phyloP scores from a whole-genome alignment of 2,888 invertebrate genomes.

The Beris morrisii region DNA sequence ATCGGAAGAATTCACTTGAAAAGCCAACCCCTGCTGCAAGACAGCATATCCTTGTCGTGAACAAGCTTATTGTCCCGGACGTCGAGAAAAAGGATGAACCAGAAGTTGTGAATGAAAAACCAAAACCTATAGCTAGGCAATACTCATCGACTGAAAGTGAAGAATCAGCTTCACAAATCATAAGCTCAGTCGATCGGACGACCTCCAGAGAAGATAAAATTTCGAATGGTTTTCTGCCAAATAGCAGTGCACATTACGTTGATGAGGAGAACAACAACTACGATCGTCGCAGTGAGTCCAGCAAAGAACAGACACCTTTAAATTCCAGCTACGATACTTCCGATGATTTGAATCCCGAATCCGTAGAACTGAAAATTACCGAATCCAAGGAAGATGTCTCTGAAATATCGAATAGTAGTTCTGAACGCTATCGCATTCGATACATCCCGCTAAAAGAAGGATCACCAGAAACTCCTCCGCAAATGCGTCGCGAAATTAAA shows the following conservation, averaged over 20 bases:
- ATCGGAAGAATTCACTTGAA: neutral
- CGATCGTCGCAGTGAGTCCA: slow-evolving; percentile 22
- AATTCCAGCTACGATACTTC: slow-evolving; percentile 22
- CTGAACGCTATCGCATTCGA: slow-evolving; percentile 33
- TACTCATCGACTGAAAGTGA: neutral
- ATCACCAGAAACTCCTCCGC: slow-evolving; percentile 24
- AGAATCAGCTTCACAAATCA: neutral
- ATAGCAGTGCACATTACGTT: neutral
- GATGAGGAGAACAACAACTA: slow-evolving; percentile 3
- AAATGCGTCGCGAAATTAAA: slow-evolving; percentile 14
- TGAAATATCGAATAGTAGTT: slow-evolving; percentile 29
- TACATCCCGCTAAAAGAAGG: slow-evolving; percentile 38
- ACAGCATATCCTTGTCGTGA: neutral
- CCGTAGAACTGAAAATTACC: slow-evolving; percentile 39
- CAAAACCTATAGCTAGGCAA: neutral
- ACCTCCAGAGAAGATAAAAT: neutral
- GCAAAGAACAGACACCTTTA: slow-evolving; percentile 24
- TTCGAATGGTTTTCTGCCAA: neutral
- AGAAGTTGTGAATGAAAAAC: too few species aligned
- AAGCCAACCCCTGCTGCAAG: slow-evolving; percentile 9
- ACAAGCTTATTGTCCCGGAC: too few species aligned
- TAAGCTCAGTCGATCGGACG: too few species aligned
- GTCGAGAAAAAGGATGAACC: too few species aligned
- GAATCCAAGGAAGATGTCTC: slow-evolving; percentile 41
- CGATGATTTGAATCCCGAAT: slow-evolving; percentile 3